Conservation (phyloP, 2,113 vertebrate species). For the Triplophysa tibetana region DNA sequence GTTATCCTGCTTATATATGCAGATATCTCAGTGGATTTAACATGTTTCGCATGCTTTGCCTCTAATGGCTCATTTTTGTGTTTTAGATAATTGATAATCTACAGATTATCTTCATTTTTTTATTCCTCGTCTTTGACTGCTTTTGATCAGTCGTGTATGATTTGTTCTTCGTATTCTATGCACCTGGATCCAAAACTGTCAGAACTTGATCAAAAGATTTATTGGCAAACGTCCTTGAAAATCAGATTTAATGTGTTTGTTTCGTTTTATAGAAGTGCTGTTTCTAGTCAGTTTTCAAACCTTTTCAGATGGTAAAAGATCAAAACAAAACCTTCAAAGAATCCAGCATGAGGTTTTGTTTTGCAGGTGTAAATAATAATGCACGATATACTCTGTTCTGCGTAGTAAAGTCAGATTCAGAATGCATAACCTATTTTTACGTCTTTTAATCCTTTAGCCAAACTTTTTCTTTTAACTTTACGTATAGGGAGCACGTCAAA, state of each 20-base stretch:
- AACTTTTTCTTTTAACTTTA: background rate
- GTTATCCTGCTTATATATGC: background rate
- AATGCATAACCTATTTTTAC: background rate
- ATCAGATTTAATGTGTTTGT: background rate
- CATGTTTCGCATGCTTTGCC: background rate
- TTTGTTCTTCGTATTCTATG: background rate
- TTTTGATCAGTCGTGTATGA: background rate
- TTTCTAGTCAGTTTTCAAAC: background rate
- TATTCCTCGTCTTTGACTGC: background rate
- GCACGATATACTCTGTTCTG: background rate
- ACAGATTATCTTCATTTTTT: background rate
- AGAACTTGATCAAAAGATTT: background rate
- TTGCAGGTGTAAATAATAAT: constrained; percentile 25
- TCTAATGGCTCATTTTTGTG: background rate
- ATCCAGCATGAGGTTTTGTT: constrained; percentile 14
- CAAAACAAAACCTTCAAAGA: constrained; percentile 20
- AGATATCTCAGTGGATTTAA: background rate
- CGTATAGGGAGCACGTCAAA: background rate
- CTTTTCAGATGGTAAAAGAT: background rate
- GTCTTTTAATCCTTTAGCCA: constrained; percentile 15
- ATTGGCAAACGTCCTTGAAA: background rate
- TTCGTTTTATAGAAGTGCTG: background rate
- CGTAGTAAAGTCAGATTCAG: background rate
- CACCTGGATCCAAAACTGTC: constrained; percentile 15
- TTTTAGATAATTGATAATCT: background rate